These are phyloP conservation scores for Nyctibius bracteatus DNA, from an alignment of 2,113 vertebrate genomes.

Conservation along the genomic window DNA sequence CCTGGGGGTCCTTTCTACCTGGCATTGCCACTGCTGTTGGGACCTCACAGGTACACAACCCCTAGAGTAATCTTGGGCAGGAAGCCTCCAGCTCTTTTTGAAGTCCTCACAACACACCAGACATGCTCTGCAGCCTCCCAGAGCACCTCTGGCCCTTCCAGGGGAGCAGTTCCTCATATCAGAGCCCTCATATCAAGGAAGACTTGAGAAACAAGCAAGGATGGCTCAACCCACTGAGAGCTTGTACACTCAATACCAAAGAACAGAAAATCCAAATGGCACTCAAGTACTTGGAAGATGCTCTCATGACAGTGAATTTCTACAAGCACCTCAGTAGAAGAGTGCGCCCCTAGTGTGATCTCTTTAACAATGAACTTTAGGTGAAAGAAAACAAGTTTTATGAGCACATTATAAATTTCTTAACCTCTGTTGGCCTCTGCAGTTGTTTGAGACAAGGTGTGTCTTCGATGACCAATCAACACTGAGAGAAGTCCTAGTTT, in stretches of 20 bases:
- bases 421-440: not conserved
- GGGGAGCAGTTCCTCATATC: not conserved
- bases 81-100: not conserved
- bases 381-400: not conserved
- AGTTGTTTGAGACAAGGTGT: not conserved
- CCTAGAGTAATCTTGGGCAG: not conserved
- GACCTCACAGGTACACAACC: rapidly evolving
- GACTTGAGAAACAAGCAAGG: not conserved
- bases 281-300: not conserved
- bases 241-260: not conserved
- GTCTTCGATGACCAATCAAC: not conserved
- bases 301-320: not conserved
- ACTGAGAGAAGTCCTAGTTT: not conserved
- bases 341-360: rapidly evolving
- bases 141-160: not conserved
- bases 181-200: too few relatives aligned
- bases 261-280: not conserved
- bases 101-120: not conserved
- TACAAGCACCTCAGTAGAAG: rapidly evolving
- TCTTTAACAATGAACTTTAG: not conserved
- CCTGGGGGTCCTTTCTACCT: not conserved
- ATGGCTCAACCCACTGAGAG: not conserved
- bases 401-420: not conserved
- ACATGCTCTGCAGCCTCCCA: not conserved
- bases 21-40: not conserved